Evolutionary conservation across 2,888 invertebrate genomes (phyloP).

Genomic region (Cerceris rybyensis): DNA sequence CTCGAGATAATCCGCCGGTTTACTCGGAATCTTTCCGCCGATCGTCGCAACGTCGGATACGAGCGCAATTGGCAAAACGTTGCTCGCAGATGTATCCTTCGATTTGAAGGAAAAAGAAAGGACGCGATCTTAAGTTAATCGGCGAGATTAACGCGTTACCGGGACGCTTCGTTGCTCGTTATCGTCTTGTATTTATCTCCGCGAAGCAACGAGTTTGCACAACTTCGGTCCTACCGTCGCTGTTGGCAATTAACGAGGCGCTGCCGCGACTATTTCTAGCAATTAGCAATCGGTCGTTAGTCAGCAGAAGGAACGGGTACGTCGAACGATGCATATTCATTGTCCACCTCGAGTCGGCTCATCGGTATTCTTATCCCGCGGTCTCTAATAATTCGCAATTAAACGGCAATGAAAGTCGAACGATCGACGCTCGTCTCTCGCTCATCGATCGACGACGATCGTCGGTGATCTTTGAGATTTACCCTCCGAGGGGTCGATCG

Average conservation of each 20-base stretch:
- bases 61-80: not conserved
- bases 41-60: not conserved
- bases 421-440: not conserved
- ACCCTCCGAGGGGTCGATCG: too few relatives aligned
- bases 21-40: not conserved
- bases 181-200: constrained; percentile 4
- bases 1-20: not conserved
- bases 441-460: not conserved
- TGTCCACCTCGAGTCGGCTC: constrained; percentile 22
- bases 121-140: constrained; percentile 6
- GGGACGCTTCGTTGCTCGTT: not conserved
- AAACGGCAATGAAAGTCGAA: constrained; percentile 24
- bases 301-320: constrained; percentile 24
- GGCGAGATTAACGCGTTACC: constrained; percentile 2
- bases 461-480: too few relatives aligned
- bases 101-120: not conserved
- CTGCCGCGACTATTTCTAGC: constrained; percentile 44
- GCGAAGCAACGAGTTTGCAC: constrained; percentile 1
- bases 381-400: constrained; percentile 36
- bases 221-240: not conserved
- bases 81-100: not conserved
- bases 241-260: constrained; percentile 35
- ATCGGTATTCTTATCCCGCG: constrained; percentile 18
- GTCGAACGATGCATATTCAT: constrained; percentile 38
- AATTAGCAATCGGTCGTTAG: constrained; percentile 51